Percentiles rank a stretch among this genome's conserved stretches.
Evolutionary conservation across 2,888 invertebrate species (phyloP).

Genomic region (Tiliacea citrago): DNA sequence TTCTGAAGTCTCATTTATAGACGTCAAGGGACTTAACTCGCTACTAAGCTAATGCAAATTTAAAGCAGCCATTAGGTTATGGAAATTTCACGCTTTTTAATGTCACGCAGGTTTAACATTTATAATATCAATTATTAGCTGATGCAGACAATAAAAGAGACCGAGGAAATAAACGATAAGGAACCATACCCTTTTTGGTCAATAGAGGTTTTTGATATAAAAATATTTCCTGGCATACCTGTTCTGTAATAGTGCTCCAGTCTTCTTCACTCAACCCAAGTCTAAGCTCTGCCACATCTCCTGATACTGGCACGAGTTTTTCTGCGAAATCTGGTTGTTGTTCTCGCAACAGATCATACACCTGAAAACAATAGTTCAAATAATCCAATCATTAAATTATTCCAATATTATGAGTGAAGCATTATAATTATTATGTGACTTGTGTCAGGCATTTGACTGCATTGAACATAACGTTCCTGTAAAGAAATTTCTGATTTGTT

Average conservation of each 20-base stretch:
- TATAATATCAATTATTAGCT: no score
- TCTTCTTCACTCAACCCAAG: slow-evolving; percentile 51
- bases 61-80: no score
- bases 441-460: neutral
- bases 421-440: neutral
- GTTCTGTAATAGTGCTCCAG: slow-evolving; percentile 41
- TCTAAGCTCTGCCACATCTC: slow-evolving; percentile 41
- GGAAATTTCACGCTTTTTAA: no score
- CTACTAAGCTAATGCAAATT: no score
- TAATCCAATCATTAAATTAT: neutral
- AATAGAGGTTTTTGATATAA: no score
- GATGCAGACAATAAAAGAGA: no score
- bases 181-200: no score
- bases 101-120: no score
- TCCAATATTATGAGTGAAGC: neutral
- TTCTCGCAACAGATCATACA: slow-evolving; percentile 38
- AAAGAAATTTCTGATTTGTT: neutral
- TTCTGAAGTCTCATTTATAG: no score
- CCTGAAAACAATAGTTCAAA: slow-evolving; percentile 26
- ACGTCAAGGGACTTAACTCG: no score
- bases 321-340: slow-evolving; percentile 40
- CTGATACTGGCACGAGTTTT: slow-evolving; percentile 24
- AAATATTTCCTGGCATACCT: slow-evolving; percentile 21
- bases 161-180: no score
- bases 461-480: neutral